Conservation (phyloP, 2,113 vertebrate species). For the Symphodus melops region DNA sequence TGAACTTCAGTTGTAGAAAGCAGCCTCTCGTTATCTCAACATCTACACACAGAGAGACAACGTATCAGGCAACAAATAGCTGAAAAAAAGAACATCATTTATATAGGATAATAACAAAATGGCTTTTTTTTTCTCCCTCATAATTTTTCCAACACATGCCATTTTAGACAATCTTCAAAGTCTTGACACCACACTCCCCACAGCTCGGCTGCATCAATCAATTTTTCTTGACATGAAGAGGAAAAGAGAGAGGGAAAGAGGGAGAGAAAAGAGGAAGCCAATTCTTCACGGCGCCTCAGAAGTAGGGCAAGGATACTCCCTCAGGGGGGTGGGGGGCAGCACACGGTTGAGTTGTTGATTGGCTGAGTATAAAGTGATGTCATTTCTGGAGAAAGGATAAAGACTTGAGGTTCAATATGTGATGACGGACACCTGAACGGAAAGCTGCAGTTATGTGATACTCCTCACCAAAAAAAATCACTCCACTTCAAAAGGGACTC, state of each 20-base stretch:
- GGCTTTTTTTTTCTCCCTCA: conserved; percentile 11
- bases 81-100: conserved; percentile 17
- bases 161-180: conserved; percentile 57
- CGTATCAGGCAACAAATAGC: conserved; percentile 19
- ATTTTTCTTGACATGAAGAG: conserved; percentile 55
- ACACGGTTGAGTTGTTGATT: conserved; percentile 50
- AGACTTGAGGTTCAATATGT: conserved; percentile 25
- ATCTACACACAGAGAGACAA: conserved; percentile 13
- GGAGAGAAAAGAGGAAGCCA: conserved; percentile 47
- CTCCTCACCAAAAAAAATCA: conserved; percentile 15
- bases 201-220: conserved; percentile 66
- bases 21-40: not conserved
- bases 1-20: no score
- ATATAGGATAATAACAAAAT: conserved; percentile 32
- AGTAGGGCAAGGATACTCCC: conserved; percentile 81
- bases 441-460: conserved; percentile 34
- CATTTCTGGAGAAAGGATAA: conserved; percentile 38
- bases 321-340: conserved; percentile 52
- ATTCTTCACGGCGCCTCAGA: conserved; percentile 79
- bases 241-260: conserved; percentile 28
- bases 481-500: conserved; percentile 45
- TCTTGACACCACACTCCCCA: conserved; percentile 49
- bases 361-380: conserved; percentile 56
- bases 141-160: conserved; percentile 38
- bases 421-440: conserved; percentile 12